Evolutionary conservation across 35 echinoderm and acorn worm species (phyloP), one percentile per base, ranked within the genome.

Genomic region (Nesometra sesokonis): DNA sequence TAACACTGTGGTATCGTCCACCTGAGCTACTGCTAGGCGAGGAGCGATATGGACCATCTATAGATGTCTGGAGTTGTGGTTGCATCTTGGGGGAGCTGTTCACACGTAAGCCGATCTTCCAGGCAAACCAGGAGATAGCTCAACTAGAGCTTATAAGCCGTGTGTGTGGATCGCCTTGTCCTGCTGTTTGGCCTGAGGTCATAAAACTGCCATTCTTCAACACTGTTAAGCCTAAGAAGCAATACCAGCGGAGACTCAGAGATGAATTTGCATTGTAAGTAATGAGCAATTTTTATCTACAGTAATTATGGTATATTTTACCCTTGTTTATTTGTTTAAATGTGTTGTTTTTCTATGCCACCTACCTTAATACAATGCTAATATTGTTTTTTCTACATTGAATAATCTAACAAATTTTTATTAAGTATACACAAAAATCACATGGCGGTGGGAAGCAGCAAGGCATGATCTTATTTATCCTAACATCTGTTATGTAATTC

Each of bases 1-100:
- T 99, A n/a, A 99, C 96, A 32, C 83, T 99, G 17, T 99, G 96
- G 96, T 99, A 99, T 90, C 92, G 96, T 35, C 96, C 96, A 32
- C 96, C 96, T 29, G 96, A 99, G 82, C 77, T 99, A 36, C 83
- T 99, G 8, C 88, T 99, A 0, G 96, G 96, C 17, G 96, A 99
- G 67, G 96, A 99, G 90, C 82, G 96, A 34, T 99, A 99, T 32
- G 96, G 96, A 29, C 92, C 96, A n/a, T 90, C 93, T 0, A 89
- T 99, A 0, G 96, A 99, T 47, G 92, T 99, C 0, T 99, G 96
- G 96, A 99, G 96, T 46, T 94, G 89, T 77, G 96, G 96, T 15
- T 99, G 96, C 76, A 99, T 99, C 36, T 86, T 99, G 0, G 96
- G 96, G 11, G 96, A 99, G 76, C 86, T 99, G 11, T 99, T 99